Base-by-base conservation (phyloP, 2,888 invertebrate genomes). In the Odontocerum albicorne region DNA sequence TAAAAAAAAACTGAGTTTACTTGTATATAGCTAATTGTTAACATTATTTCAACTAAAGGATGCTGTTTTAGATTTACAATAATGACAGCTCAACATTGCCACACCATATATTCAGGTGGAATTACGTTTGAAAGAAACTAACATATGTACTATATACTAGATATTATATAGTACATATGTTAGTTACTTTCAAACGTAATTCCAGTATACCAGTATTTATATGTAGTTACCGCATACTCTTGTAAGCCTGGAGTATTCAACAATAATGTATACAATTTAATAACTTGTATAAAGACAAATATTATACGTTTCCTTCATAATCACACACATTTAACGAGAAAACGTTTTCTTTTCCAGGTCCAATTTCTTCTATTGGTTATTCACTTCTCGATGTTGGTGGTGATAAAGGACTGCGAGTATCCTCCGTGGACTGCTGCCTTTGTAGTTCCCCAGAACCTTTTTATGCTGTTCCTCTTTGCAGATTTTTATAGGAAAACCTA, bases 401-500 rank as follows among this genome's bases (percentile, higher is more conserved):
- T 82, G 65, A 68, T 67, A 27, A 65, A 77, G 0, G 73, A 81
- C 59, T 88, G 88, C 63, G 73, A 63, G 0, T 86, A 78, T 63
- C 86, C 87, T 1, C 72, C 74, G 7, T 79, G 81, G 75, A 67
- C 70, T 0, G 70, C 77, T 0, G 73, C 76, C 0, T n/a, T 84
- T 0, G 75, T 84, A 39, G 66, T 86, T 0, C 82, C 84, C 0
- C 87, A 88, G 65, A 84, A 86, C 66, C 32, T 82, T 0, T 83
- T 85, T 64, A 85, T 88, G 79, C 70, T 87, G 0, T 64, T 81
- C 2, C 68, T 88, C 1, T 88, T 88, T 64, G 64, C 72, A 1
- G 85, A 88, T 54, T 88, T 88, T 66, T 88, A 88, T 62, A 77
- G 79, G 42, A 83, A 82, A 64, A 65, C 82, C 0, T 88, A 88